Conservation (phyloP, 2,888 invertebrate species). For the Lymantria monacha region DNA sequence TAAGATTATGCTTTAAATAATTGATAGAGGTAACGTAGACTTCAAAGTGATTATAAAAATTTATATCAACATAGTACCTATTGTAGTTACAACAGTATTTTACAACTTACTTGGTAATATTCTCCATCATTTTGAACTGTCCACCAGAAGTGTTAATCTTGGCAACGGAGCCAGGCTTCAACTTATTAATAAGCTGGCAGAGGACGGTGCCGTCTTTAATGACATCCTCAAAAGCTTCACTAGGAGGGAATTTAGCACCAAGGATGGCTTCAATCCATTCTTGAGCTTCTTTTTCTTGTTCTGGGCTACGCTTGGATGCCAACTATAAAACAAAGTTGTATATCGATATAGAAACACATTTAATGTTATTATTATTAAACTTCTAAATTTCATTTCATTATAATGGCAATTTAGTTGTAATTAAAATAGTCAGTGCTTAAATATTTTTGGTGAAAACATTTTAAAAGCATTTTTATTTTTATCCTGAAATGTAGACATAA, state of each 20-base stretch:
- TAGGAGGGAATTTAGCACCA: slow-evolving; percentile 93
- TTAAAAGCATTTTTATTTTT: too few relatives aligned
- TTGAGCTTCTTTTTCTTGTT: slow-evolving; percentile 93
- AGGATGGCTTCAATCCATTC: slow-evolving; percentile 95
- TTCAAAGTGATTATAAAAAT: too few relatives aligned
- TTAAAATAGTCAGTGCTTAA: too few relatives aligned
- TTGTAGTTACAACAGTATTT: neutral
- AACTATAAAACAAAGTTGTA: slow-evolving; percentile 77
- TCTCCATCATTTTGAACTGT: slow-evolving; percentile 99
- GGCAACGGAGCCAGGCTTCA: slow-evolving; percentile 92
- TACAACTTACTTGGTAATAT: slow-evolving; percentile 92
- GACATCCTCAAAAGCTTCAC: slow-evolving; percentile 92
- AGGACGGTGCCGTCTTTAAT: slow-evolving; percentile 95
- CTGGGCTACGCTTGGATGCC: slow-evolving; percentile 90
- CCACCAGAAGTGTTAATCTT: slow-evolving; percentile 97
- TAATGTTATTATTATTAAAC: too few relatives aligned
- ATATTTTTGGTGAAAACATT: too few relatives aligned
- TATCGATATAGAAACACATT: neutral
- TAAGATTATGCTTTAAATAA: too few relatives aligned
- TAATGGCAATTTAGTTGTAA: too few relatives aligned
- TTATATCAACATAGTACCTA: too few relatives aligned
- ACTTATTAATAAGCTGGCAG: slow-evolving; percentile 96
- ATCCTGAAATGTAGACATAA: too few relatives aligned
- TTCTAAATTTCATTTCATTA: too few relatives aligned
- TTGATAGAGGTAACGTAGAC: too few relatives aligned